Evolutionary conservation across 2,113 vertebrate species (phyloP).

Genomic region (Colius striatus): DNA sequence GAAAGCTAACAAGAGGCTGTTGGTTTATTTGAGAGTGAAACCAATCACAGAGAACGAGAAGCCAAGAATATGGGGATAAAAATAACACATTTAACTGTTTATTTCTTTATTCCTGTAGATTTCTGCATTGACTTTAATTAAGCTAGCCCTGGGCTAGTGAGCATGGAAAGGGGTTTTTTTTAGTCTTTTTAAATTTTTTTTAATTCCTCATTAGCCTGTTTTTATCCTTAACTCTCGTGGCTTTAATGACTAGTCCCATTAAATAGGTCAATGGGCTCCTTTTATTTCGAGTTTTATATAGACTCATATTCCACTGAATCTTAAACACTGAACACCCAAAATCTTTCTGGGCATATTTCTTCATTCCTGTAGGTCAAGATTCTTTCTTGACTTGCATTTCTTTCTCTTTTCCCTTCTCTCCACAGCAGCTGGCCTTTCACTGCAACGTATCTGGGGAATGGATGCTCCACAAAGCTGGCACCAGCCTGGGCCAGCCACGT

Average conservation of each 20-base stretch:
- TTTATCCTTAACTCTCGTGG: constrained; percentile 6
- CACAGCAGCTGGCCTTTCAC: neutral
- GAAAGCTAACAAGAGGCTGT: neutral
- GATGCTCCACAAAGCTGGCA: neutral
- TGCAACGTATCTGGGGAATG: neutral
- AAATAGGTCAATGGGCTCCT: constrained; percentile 64
- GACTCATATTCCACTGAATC: constrained; percentile 9
- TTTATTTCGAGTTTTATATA: constrained; percentile 58
- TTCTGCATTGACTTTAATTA: constrained; percentile 63
- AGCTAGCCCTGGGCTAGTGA: constrained; percentile 38
- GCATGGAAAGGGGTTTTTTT: neutral
- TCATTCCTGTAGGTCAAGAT: neutral
- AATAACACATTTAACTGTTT: constrained; percentile 39
- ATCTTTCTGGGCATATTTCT: neutral
- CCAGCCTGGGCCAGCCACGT: neutral
- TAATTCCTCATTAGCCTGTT: constrained; percentile 55
- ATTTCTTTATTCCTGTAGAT: constrained; percentile 41
- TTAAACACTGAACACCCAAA: neutral
- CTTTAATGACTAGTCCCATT: constrained; percentile 65
- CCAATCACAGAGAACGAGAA: neutral
- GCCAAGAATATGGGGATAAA: constrained; percentile 32
- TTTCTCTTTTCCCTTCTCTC: neutral
- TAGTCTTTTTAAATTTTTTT: neutral
- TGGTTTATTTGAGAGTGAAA: constrained; percentile 27
- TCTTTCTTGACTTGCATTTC: too few species aligned